A percentile compares a stretch with the other conserved stretches of the same genome.
Evolutionary conservation across 2,888 invertebrate genomes (phyloP).

Genomic region (Drosophila borealis): DNA sequence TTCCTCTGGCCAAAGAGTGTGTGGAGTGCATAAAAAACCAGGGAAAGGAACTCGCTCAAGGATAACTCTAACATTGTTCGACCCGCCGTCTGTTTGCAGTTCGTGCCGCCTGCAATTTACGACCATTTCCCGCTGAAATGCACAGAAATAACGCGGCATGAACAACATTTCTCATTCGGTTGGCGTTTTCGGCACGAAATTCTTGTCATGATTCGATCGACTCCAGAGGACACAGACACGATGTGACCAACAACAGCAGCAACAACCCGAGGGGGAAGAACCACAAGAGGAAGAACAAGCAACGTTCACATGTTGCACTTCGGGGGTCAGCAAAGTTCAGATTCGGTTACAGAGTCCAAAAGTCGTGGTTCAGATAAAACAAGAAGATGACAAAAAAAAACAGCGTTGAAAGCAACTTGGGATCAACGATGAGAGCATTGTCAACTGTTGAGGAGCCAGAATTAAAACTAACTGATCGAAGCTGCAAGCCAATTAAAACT

Average conservation of each 20-base stretch:
- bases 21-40: slow-evolving; percentile 26
- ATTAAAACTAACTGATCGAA: slow-evolving; percentile 17
- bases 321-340: slow-evolving; percentile 67
- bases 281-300: slow-evolving; percentile 24
- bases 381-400: not conserved
- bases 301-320: slow-evolving; percentile 74
- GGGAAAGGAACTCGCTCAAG: slow-evolving; percentile 52
- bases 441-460: slow-evolving; percentile 35
- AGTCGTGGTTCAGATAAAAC: slow-evolving; percentile 61
- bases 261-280: slow-evolving; percentile 12
- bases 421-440: slow-evolving; percentile 37
- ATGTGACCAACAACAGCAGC: slow-evolving; percentile 51
- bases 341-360: slow-evolving; percentile 42
- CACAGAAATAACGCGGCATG: slow-evolving; percentile 78
- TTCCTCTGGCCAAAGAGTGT: slow-evolving; percentile 11
- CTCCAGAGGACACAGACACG: slow-evolving; percentile 71
- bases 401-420: slow-evolving; percentile 24
- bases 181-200: slow-evolving; percentile 80
- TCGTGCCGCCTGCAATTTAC: slow-evolving; percentile 81
- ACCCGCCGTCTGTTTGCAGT: slow-evolving; percentile 45
- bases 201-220: slow-evolving; percentile 83
- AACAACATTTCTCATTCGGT: slow-evolving; percentile 78
- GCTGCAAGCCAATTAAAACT: slow-evolving; percentile 42
- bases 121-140: slow-evolving; percentile 75
- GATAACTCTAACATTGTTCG: slow-evolving; percentile 61